Conservation (phyloP, 1,140 invertebrate genomes). For the Drosophila ercepeae region DNA sequence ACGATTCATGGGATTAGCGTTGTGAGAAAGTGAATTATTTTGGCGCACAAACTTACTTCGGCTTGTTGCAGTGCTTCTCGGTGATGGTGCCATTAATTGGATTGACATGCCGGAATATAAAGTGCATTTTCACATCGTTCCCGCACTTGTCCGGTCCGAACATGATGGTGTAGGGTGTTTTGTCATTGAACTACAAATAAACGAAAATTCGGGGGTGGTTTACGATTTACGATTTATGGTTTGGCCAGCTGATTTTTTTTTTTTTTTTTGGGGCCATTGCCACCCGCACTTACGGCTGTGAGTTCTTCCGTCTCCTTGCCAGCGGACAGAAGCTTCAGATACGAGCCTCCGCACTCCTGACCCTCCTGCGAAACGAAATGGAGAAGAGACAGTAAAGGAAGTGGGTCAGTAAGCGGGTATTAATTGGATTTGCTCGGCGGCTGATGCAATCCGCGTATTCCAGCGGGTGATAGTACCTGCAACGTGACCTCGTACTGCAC, state of each 20-base stretch:
- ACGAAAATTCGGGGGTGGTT: slow-evolving; percentile 26
- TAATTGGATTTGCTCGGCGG: slow-evolving; percentile 70
- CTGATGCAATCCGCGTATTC: slow-evolving; percentile 65
- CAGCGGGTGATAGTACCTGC: slow-evolving; percentile 83
- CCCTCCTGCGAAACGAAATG: slow-evolving; percentile 87
- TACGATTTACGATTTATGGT: slow-evolving; percentile 14
- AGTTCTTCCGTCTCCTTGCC: slow-evolving; percentile 89
- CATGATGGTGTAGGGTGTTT: slow-evolving; percentile 99
- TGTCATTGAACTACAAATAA: slow-evolving; percentile 92
- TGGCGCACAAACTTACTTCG: slow-evolving; percentile 85
- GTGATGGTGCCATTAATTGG: slow-evolving; percentile 94
- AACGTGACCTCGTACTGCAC: slow-evolving; percentile 96
- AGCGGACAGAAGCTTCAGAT: slow-evolving; percentile 95
- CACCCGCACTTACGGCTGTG: slow-evolving; percentile 83
- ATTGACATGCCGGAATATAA: slow-evolving; percentile 98
- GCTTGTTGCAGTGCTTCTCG: slow-evolving; percentile 96
- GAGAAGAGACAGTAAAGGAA: slow-evolving; percentile 21
- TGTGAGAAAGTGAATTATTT: not conserved
- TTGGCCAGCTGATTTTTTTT: not conserved
- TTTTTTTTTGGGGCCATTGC: slow-evolving; percentile 2
- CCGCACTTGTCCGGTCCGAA: slow-evolving; percentile 99
- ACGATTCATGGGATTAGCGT: not conserved
- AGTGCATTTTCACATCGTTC: slow-evolving; percentile 97
- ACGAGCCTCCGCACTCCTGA: slow-evolving; percentile 99
- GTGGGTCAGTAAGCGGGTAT: slow-evolving; percentile 63